A percentile compares a stretch with the other conserved stretches of the same genome.
Evolutionary conservation across 2,113 vertebrate species (phyloP).

Genomic region (Raja brachyura): DNA sequence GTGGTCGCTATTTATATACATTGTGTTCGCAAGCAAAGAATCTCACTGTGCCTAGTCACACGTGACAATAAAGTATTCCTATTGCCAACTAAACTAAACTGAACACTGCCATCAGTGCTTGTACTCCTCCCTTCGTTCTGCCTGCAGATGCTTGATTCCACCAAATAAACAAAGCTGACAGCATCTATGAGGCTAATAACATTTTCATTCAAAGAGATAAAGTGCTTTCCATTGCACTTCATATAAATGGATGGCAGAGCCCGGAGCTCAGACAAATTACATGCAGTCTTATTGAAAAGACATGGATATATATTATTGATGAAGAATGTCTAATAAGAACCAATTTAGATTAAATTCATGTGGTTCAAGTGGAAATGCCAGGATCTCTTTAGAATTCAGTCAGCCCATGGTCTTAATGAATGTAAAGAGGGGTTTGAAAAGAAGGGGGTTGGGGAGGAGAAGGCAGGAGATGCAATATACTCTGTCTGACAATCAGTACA

Average conservation of each 20-base stretch:
- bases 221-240: neutral
- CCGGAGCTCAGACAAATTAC: neutral
- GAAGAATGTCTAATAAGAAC: neutral
- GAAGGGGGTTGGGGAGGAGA: neutral
- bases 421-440: neutral
- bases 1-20: too few relatives aligned
- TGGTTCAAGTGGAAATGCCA: neutral
- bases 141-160: neutral
- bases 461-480: neutral
- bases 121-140: neutral
- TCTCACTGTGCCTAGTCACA: too few relatives aligned
- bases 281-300: neutral
- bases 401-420: neutral
- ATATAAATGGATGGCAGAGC: conserved; percentile 16
- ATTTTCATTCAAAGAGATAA: neutral
- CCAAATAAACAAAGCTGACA: neutral
- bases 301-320: neutral
- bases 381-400: neutral
- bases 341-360: neutral
- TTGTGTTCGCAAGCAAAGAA: too few relatives aligned
- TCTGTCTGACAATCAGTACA: neutral
- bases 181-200: conserved; percentile 5
- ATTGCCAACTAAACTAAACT: too few relatives aligned
- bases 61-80: too few relatives aligned
- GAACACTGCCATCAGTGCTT: neutral